Conservation (phyloP, 1,140 invertebrate species). For the Schlechtendalia chinensis region DNA sequence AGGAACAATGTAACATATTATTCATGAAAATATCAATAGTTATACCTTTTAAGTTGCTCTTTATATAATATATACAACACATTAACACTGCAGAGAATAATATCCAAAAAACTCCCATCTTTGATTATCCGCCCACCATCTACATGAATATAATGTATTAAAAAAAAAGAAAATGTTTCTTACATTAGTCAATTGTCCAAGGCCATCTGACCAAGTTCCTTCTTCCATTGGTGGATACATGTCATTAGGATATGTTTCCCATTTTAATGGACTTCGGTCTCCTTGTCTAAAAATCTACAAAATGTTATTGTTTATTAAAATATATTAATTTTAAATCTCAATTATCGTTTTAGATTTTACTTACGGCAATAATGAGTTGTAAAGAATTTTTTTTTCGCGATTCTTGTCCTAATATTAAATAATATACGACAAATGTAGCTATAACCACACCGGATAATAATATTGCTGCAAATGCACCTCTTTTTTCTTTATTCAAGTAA, state of each 20-base stretch:
- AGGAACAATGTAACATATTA: no score
- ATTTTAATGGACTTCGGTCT: conserved; percentile 42
- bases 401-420: conserved; percentile 32
- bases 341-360: neutral
- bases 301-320: neutral
- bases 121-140: no score
- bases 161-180: conserved; percentile 4
- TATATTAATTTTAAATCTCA: neutral
- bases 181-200: conserved; percentile 50
- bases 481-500: conserved; percentile 1
- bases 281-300: conserved; percentile 50
- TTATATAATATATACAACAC: no score
- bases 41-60: no score
- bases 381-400: conserved; percentile 44
- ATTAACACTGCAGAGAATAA: no score
- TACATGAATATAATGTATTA: neutral
- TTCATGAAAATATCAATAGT: no score
- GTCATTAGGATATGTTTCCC: conserved; percentile 50
- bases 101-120: no score
- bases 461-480: conserved; percentile 21
- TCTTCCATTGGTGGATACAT: conserved; percentile 25
- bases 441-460: conserved; percentile 1
- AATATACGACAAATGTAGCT: neutral
- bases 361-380: conserved; percentile 34
- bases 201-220: conserved; percentile 48